A percentile compares a stretch with the other conserved stretches of the same genome.
phyloP scores from a whole-genome alignment of 1,140 invertebrate species.

The Cataglyphis hispanica region DNA sequence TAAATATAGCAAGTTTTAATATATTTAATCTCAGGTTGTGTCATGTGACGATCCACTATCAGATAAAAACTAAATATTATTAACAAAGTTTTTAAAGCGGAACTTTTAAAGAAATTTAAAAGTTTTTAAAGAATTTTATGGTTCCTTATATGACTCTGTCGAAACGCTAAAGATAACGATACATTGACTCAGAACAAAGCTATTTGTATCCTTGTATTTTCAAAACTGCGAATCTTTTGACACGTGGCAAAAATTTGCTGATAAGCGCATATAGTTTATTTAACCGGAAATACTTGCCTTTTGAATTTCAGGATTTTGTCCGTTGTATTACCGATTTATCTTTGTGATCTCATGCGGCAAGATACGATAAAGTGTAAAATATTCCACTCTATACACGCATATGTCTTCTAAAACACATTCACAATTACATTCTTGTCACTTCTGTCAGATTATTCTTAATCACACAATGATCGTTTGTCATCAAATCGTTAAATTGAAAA shows the following conservation, averaged over 20 bases:
- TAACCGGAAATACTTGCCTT: conserved; percentile 34
- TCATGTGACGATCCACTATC: neutral
- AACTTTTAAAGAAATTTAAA: too few species aligned
- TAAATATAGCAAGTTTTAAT: neutral
- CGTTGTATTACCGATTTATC: neutral
- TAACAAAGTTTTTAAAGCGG: neutral
- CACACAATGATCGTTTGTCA: neutral
- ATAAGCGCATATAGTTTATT: conserved; percentile 1
- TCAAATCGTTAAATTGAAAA: neutral
- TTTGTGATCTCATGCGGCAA: neutral
- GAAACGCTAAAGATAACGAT: neutral
- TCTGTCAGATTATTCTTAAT: neutral
- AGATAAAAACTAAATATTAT: neutral
- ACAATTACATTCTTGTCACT: conserved; percentile 13
- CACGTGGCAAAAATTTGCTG: neutral
- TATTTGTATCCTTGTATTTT: neutral
- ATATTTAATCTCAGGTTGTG: neutral
- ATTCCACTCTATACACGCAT: neutral
- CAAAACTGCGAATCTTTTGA: neutral
- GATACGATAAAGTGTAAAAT: neutral
- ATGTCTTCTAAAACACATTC: neutral
- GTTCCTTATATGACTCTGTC: neutral
- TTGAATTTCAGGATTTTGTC: neutral
- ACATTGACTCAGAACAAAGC: neutral
- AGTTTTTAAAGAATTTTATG: neutral